Percentiles rank a stretch among this genome's conserved stretches.
Evolutionary conservation across 1,140 invertebrate genomes (phyloP).

Genomic region (Drosophila teissieri): DNA sequence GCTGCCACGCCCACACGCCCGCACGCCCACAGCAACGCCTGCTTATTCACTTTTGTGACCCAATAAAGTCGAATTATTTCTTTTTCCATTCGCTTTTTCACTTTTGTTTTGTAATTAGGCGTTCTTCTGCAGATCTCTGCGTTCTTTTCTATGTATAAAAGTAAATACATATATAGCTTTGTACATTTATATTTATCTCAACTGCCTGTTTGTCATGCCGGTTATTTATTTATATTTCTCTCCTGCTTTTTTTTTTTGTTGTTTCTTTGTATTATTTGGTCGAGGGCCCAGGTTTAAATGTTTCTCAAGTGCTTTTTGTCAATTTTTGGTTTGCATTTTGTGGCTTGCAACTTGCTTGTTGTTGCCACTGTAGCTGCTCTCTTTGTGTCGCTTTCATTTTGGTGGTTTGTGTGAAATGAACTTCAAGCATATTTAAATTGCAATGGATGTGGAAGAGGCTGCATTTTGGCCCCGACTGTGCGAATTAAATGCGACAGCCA

Average conservation of each 20-base stretch:
- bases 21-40: constrained; percentile 23
- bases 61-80: constrained; percentile 42
- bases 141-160: not conserved
- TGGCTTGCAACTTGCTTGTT: constrained; percentile 10
- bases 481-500: constrained; percentile 10
- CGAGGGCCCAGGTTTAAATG: constrained; percentile 36
- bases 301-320: constrained; percentile 44
- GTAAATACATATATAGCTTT: not conserved
- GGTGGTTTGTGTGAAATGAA: constrained; percentile 16
- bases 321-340: constrained; percentile 48
- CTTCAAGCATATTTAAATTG: constrained; percentile 33
- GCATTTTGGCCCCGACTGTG: constrained; percentile 3
- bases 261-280: constrained; percentile 1
- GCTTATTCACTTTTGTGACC: constrained; percentile 58
- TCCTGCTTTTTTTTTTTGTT: constrained; percentile 1
- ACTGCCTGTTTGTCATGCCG: not conserved
- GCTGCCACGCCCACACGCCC: constrained; percentile 24
- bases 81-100: constrained; percentile 13
- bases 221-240: not conserved
- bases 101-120: constrained; percentile 52
- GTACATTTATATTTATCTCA: constrained; percentile 5
- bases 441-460: constrained; percentile 2
- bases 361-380: constrained; percentile 14
- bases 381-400: constrained; percentile 33
- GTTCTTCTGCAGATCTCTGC: constrained; percentile 21